Base-by-base conservation (phyloP, 2,888 invertebrate genomes). In the Nomada goodeniana region DNA sequence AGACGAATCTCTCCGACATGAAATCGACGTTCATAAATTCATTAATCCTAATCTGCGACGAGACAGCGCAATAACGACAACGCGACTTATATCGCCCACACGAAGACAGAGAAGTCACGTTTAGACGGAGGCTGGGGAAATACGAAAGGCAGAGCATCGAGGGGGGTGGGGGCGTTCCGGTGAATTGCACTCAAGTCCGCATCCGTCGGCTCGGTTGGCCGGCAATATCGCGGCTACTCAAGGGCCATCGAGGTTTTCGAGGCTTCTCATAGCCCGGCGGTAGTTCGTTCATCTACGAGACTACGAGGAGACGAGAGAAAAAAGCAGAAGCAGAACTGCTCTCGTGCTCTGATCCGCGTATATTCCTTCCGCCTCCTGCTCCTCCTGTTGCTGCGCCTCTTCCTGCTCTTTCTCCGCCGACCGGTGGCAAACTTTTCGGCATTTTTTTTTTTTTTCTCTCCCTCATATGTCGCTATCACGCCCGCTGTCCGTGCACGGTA, bases 141-240 rank as follows among this genome's bases (percentile, higher is more conserved):
- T 83, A 80, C 70, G 81, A 26, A 85, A 82, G 89, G 86, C 80
- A 74, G 86, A 84, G 65, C 64, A 77, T 76, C 72, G n/a, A n/a
- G n/a, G n/a, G 23, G 23, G 23, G 23, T 23, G 87, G 23, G 47
- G 52, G 60, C 15, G 68, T 75, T 72, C 72, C 72, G 53, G 72
- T 87, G 89, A 87, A 93, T 93, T 93, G 92, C 93, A 93, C 93
- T 93, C 92, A 93, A 93, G 92, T 92, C 91, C 89, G 86, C 85
- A 86, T 88, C 87, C 84, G 85, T 80, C 83, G 84, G 84, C 82
- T 86, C 89, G 89, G 89, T 89, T 90, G 90, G 86, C 89, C 88
- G 90, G 93, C 93, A 93, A 93, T 93, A 93, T 93, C 92, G 91
- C 89, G 91, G 91, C 92, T 91, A 92, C 92, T 93, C 92, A 91